Evolutionary conservation across 2,113 vertebrate genomes (phyloP), one percentile per base, ranked within the genome.

Genomic region (Istiophorus platypterus): DNA sequence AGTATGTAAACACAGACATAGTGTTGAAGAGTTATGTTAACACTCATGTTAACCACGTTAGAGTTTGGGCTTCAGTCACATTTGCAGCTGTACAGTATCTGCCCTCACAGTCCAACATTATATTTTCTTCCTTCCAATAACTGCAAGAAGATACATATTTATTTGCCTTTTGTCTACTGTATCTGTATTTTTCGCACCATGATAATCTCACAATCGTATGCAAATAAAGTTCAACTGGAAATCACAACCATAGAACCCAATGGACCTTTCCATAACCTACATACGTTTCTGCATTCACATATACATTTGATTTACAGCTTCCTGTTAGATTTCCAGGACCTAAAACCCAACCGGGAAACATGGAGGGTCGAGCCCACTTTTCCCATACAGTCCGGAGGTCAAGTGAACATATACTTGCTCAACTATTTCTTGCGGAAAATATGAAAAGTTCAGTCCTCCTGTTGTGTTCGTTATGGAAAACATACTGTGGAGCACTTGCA

Each of bases 291-390:
- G 61, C 58, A 82, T 42, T 49, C 65, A 34, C 31, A 34, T 34
- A 18, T 20, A 51, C 56, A 63, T 54, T 34, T 51, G 78, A 89
- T 86, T 87, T 65, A 64, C 72, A 86, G 72, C 37, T 58, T 86
- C 69, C 34, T 64, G 84, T 77, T 82, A 78, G 27, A 78, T 84
- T 89, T 84, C 85, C 82, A 85, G 58, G 76, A 83, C 71, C 49
- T 54, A 7, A 49, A 64, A 58, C 17, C 39, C 65, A 29, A 62
- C 49, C 84, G 76, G 37, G 79, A 86, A 81, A 81, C 62, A 77
- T 13, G 27, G 31, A 31, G 26, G 64, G 61, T 76, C 63, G 54
- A 62, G 22, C 15, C n/a, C 57, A 74, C 42, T 45, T 64, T 85
- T 81, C 62, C 73, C 76, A 76, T 5, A 3, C 45, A 75, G 81